Evolutionary conservation across 2,797 vertebrate genomes (phyloP).

Genomic region (Pelochelys cantorii): DNA sequence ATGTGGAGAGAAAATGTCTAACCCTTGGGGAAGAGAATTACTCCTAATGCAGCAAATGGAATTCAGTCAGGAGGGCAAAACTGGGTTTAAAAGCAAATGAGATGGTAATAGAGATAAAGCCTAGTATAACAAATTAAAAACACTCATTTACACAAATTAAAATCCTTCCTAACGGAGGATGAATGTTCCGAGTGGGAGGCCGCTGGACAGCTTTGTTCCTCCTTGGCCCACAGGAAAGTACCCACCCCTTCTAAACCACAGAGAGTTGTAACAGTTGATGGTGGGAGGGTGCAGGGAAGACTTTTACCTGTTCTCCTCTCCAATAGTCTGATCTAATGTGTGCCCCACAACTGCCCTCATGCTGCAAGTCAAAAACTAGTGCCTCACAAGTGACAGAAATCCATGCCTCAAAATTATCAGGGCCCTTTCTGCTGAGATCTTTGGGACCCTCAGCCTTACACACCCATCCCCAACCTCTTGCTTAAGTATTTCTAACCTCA

Average conservation of each 20-base stretch:
- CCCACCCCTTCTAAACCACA: not conserved
- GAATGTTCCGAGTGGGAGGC: constrained; percentile 60
- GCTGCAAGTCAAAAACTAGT: accelerated
- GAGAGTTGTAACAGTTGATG: not conserved
- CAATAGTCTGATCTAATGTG: not conserved
- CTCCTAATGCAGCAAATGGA: constrained; percentile 86
- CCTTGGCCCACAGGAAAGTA: constrained; percentile 1
- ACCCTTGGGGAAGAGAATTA: constrained; percentile 85
- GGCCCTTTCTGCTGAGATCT: not conserved
- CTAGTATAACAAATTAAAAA: constrained; percentile 86
- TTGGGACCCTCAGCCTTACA: not conserved
- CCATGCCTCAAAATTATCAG: accelerated
- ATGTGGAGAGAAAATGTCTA: constrained; percentile 84
- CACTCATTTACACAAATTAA: constrained; percentile 86
- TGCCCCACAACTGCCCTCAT: accelerated
- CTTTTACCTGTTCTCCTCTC: not conserved
- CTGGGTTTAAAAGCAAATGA: constrained; percentile 86
- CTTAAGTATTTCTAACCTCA: accelerated
- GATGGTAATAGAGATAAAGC: constrained; percentile 86
- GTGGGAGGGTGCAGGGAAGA: not conserved
- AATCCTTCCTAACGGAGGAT: constrained; percentile 75
- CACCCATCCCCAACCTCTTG: accelerated
- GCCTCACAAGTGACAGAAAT: accelerated
- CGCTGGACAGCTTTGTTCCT: constrained; percentile 56
- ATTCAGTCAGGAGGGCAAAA: constrained; percentile 81